Evolutionary conservation across 2,113 vertebrate genomes (phyloP).

Genomic region (Mormoops blainvillei): DNA sequence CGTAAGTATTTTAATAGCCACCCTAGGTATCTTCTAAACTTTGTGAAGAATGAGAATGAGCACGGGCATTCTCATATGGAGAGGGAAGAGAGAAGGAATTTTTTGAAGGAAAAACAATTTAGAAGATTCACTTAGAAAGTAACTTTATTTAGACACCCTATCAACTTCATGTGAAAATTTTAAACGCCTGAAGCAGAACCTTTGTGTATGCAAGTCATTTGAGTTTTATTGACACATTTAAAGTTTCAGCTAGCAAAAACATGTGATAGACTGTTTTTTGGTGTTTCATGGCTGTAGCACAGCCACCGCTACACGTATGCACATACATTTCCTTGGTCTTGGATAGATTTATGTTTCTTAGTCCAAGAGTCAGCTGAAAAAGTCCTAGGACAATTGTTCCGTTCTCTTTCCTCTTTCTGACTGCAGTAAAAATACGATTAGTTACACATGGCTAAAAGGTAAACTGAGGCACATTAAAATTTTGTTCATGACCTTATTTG

Average conservation of each 20-base stretch:
- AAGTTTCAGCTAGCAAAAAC: not conserved
- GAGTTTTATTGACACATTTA: not conserved
- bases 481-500: not conserved
- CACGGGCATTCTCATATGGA: conserved; percentile 22
- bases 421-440: not conserved
- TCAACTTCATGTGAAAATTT: not conserved
- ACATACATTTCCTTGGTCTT: not conserved
- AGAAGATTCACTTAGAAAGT: conserved; percentile 61
- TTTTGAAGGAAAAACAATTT: conserved; percentile 51
- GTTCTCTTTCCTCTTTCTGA: not conserved
- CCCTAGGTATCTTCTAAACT: conserved; percentile 18
- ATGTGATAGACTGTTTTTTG: not conserved
- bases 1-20: not conserved
- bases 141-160: not conserved
- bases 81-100: not conserved
- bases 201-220: not conserved
- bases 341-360: not conserved
- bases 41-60: conserved; percentile 30
- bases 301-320: not conserved
- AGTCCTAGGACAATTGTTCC: not conserved
- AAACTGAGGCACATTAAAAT: not conserved
- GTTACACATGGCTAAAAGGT: not conserved
- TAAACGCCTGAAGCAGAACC: not conserved
- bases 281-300: not conserved
- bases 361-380: not conserved